Percentiles rank a stretch among this genome's conserved stretches.
Conservation (phyloP, 2,113 vertebrate genomes). For the Phoenicopterus ruber region DNA sequence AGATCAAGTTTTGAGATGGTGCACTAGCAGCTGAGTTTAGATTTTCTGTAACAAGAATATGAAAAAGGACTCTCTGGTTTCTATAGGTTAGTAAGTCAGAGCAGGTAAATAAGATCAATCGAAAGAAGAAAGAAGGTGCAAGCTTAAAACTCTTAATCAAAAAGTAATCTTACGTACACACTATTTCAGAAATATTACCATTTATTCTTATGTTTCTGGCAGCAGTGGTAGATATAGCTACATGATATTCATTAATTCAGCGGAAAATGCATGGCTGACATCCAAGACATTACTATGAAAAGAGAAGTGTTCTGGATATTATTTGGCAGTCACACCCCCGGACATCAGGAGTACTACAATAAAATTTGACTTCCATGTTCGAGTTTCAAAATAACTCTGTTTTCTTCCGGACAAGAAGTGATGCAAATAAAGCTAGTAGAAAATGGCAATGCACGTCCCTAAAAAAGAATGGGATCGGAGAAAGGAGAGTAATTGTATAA, state of each 20-base stretch:
- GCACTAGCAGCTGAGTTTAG: neutral
- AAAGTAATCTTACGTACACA: neutral
- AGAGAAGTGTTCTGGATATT: constrained; percentile 42
- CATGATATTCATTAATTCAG: constrained; percentile 34
- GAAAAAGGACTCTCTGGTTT: neutral
- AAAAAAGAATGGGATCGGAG: neutral
- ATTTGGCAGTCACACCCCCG: constrained; percentile 36
- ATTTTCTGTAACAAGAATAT: neutral
- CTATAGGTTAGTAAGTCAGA: neutral
- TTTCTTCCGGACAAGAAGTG: neutral
- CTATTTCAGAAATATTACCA: neutral
- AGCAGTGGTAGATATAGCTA: neutral
- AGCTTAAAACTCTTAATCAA: neutral
- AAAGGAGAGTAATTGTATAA: neutral
- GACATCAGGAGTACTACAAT: constrained; percentile 48
- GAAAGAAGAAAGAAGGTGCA: neutral
- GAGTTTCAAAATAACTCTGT: constrained; percentile 49
- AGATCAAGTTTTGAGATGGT: neutral
- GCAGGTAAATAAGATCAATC: neutral
- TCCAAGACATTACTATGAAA: constrained; percentile 47
- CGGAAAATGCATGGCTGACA: constrained; percentile 29
- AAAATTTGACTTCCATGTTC: constrained; percentile 5
- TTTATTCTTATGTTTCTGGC: neutral
- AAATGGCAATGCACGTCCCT: neutral
- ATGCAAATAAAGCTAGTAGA: neutral